Percentiles rank a stretch among this genome's conserved stretches.
These are phyloP conservation scores for Tachycineta bicolor DNA, from an alignment of 2,113 vertebrate species.

Conservation along the genomic window DNA sequence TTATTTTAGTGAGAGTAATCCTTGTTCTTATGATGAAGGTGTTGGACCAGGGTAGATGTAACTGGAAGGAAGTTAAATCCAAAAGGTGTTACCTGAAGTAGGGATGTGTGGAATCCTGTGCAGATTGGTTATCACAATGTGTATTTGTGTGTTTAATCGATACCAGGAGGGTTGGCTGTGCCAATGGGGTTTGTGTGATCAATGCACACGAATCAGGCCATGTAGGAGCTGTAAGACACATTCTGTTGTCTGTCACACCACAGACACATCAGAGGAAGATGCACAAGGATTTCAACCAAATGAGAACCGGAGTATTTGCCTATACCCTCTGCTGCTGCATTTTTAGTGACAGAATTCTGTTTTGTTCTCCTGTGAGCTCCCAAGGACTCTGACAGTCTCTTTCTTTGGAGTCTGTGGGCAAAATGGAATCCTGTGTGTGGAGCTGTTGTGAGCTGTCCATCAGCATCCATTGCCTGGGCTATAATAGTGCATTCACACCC, in stretches of 20 bases:
- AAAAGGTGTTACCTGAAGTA: not conserved
- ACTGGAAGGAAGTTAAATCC: not conserved
- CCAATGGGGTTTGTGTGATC: not conserved
- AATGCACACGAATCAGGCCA: not conserved
- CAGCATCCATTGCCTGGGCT: not conserved
- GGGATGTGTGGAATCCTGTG: not conserved
- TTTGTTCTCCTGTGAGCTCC: not conserved
- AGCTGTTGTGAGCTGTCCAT: not conserved
- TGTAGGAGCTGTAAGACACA: not conserved
- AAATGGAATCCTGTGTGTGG: not conserved
- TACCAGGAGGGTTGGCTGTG: not conserved
- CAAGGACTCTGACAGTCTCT: not conserved
- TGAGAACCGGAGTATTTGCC: not conserved
- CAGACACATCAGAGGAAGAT: not conserved
- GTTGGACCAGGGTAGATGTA: not conserved
- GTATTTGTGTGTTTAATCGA: not conserved
- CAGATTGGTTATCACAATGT: not conserved
- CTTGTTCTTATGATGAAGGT: not conserved
- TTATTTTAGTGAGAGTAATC: not conserved
- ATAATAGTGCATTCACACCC: not conserved
- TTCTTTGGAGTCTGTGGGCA: not conserved
- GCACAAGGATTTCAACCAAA: not conserved
- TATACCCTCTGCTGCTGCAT: rapidly evolving
- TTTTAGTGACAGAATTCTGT: not conserved
- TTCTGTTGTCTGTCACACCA: not conserved